These are phyloP conservation scores for Spisula solida DNA, from an alignment of 2,888 invertebrate genomes.

Conservation along the genomic window DNA sequence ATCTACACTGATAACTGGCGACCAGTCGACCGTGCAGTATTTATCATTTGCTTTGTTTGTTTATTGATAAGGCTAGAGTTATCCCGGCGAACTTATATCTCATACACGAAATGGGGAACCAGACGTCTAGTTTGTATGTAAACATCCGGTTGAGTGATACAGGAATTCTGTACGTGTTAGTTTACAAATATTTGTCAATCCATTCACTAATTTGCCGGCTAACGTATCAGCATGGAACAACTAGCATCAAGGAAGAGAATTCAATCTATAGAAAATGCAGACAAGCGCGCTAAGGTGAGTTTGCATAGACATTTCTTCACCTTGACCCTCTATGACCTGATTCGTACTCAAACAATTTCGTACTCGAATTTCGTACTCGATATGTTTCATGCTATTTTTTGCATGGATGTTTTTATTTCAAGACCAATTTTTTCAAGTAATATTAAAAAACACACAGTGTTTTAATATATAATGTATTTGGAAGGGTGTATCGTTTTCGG, in stretches of 20 bases:
- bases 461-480: background rate
- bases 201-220: background rate
- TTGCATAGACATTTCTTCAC: background rate
- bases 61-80: too few species aligned
- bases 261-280: conserved; percentile 45
- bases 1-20: too few species aligned
- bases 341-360: background rate
- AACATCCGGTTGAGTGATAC: conserved; percentile 18
- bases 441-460: background rate
- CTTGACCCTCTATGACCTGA: background rate
- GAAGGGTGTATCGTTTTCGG: background rate
- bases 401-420: too few species aligned
- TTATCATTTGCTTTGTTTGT: too few species aligned
- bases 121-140: background rate
- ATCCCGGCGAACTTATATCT: too few species aligned
- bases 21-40: too few species aligned
- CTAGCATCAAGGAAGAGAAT: conserved; percentile 56
- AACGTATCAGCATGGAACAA: conserved; percentile 54
- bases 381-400: background rate
- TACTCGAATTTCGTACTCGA: background rate
- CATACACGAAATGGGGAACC: background rate
- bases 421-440: background rate
- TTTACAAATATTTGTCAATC: background rate
- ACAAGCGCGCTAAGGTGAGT: conserved; percentile 62
- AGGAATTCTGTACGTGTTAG: background rate